A percentile compares a stretch with the other conserved stretches of the same genome.
These are phyloP conservation scores for Euzophera pinguis DNA, from an alignment of 2,888 invertebrate species.

Conservation along the genomic window DNA sequence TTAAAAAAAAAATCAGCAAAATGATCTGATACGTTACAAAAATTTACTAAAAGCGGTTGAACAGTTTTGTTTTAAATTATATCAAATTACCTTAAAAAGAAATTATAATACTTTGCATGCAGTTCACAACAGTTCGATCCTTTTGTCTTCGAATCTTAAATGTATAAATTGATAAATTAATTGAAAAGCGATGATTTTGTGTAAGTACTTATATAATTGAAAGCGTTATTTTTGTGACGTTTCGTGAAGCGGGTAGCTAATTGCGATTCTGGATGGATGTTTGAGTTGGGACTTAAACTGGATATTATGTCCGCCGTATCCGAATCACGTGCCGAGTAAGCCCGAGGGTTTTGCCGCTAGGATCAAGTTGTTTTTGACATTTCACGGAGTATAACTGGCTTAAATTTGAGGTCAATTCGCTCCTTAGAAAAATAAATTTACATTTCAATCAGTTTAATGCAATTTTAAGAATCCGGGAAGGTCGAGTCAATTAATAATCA, in stretches of 20 bases:
- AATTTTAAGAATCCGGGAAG: no score
- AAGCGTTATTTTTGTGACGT: conserved; percentile 16
- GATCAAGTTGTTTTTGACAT: conserved; percentile 66
- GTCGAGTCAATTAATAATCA: no score
- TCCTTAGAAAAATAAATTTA: background rate
- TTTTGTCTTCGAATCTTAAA: no score
- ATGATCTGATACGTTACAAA: no score
- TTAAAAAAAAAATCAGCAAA: no score
- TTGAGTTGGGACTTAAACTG: conserved; percentile 55
- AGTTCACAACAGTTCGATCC: no score
- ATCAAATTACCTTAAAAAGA: no score
- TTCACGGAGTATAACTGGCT: conserved; percentile 47
- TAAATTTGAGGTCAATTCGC: conserved; percentile 16
- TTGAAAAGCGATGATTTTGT: background rate
- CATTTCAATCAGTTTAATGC: background rate
- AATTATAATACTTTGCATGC: no score
- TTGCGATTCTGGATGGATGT: conserved; percentile 64
- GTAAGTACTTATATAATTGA: conserved; percentile 5
- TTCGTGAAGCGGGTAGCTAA: conserved; percentile 33
- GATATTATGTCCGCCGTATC: conserved; percentile 53
- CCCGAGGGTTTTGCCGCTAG: conserved; percentile 51
- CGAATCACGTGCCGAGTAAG: conserved; percentile 56
- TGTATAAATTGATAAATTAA: no score
- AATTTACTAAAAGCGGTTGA: no score
- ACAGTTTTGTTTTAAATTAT: no score